Evolutionary conservation across 2,113 vertebrate species (phyloP).

Genomic region (Macaca fascicularis): T2T-MFA8v1.1 NC_088381.1:101609501-101610000

Average conservation of each 20-base stretch:
- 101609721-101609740: conserved; percentile 76
- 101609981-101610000: no score
- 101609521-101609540: conserved; percentile 3
- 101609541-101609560: conserved; percentile 45
- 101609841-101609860: conserved; percentile 78
- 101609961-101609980: no score
- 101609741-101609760: conserved; percentile 77
- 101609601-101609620: conserved; percentile 50
- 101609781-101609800: conserved; percentile 72
- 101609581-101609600: conserved; percentile 46
- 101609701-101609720: conserved; percentile 76
- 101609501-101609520: conserved; percentile 27
- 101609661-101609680: conserved; percentile 65
- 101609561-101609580: conserved; percentile 44
- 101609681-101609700: conserved; percentile 73
- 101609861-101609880: conserved; percentile 61
- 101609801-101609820: conserved; percentile 55
- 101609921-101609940: not conserved
- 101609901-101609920: conserved; percentile 45
- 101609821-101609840: conserved; percentile 55
- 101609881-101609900: conserved; percentile 44
- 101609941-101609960: not conserved
- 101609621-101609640: conserved; percentile 57
- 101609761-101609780: conserved; percentile 72
- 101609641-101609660: conserved; percentile 73